Percentiles rank a stretch among this genome's conserved stretches.
These are phyloP conservation scores for Leptopterna dolabrata DNA, from an alignment of 2,888 invertebrate species.

Conservation along the genomic window DNA sequence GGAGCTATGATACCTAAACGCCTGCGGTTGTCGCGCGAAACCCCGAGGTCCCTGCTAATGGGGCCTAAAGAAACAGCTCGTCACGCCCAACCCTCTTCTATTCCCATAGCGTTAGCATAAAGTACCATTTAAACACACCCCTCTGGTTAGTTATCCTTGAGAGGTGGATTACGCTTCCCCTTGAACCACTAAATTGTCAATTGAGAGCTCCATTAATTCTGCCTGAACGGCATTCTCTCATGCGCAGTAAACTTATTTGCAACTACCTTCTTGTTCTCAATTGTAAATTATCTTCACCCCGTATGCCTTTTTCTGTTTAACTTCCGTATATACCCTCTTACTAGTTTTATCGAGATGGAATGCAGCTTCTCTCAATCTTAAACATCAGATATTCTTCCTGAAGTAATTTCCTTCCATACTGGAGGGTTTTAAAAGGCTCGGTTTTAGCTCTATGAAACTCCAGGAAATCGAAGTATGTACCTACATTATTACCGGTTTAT, in stretches of 20 bases:
- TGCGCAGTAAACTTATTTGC: background rate
- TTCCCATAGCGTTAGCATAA: conserved; percentile 3
- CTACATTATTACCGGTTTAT: no score
- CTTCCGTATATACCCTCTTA: no score
- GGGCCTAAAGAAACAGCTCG: background rate
- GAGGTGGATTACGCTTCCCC: background rate
- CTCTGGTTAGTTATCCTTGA: background rate
- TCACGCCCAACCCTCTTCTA: background rate
- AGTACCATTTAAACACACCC: conserved; percentile 7
- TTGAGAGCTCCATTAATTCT: background rate
- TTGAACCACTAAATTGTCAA: conserved; percentile 7
- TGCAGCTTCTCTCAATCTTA: background rate
- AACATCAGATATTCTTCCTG: no score
- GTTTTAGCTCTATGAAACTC: no score
- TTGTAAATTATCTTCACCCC: background rate
- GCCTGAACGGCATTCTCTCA: background rate
- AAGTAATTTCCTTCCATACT: no score
- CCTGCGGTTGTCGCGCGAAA: background rate
- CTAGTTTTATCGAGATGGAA: background rate
- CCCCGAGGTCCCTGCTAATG: background rate
- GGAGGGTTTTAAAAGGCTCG: no score
- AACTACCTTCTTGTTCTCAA: background rate
- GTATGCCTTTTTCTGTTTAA: background rate
- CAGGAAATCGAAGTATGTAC: no score
- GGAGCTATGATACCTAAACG: background rate